phyloP scores from a whole-genome alignment of 2,113 vertebrate genomes.

The Zootoca vivipara region DNA sequence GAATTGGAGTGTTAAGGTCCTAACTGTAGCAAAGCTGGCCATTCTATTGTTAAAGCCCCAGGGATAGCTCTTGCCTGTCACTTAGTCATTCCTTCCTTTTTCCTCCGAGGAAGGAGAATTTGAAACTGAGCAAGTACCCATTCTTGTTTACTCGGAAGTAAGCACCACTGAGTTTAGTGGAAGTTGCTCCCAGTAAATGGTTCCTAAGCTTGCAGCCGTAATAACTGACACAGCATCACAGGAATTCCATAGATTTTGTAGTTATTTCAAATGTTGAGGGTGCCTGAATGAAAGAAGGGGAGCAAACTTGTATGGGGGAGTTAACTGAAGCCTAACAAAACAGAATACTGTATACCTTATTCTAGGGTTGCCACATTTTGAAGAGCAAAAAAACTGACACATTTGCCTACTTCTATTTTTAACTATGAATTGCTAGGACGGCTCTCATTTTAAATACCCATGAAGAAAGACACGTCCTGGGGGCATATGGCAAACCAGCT shows the following conservation, averaged over 20 bases:
- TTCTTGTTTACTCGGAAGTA: no score
- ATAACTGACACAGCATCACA: not conserved
- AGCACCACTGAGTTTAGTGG: no score
- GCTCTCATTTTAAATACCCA: no score
- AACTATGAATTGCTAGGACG: no score
- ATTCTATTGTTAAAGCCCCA: not conserved
- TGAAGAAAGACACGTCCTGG: no score
- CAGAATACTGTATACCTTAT: no score
- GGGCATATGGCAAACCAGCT: not conserved
- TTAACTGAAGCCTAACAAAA: no score
- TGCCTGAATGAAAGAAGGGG: not conserved
- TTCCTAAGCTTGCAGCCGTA: not conserved
- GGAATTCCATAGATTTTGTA: not conserved
- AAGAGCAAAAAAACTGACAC: no score
- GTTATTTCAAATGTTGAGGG: not conserved
- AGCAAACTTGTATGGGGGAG: no score
- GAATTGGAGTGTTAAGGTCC: no score
- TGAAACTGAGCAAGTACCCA: not conserved
- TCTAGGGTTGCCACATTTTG: no score
- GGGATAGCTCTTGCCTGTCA: not conserved
- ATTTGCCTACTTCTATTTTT: no score
- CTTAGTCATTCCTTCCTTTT: not conserved
- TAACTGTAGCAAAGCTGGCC: not conserved
- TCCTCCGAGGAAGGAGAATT: not conserved
- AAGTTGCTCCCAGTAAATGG: not conserved